Evolutionary conservation across 2,797 vertebrate genomes (phyloP), one percentile per base, ranked within the genome.

Genomic region (Takifugu ocellatus): DNA sequence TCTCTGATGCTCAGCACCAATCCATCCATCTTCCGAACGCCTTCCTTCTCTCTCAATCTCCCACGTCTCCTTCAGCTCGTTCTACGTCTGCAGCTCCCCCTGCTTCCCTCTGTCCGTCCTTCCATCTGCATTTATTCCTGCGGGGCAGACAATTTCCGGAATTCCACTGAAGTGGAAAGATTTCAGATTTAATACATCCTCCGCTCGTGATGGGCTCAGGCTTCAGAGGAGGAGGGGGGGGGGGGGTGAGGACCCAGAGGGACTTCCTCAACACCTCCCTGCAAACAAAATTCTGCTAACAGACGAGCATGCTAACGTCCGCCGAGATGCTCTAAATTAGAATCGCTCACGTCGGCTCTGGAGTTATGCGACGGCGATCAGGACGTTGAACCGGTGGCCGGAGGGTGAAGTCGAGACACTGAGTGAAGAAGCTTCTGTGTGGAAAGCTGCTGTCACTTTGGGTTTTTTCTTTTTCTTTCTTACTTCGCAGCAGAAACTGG

Each of bases 151-250:
- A 81, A 85, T 88, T 88, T 87, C 77, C 81, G 82, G 79, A 84
- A 85, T 88, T 74, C 63, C 75, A 78, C 70, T 76, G 79, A 85
- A 87, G 87, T 86, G 87, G 85, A 89, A 88, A 88, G 72, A 85
- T 83, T 87, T 89, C 75, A 78, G 74, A 79, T 88, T 87, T 87
- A 85, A 86, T 86, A 81, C 68, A 74, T 71, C 74, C 72, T 78
- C 75, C 51, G 42, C 69, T 70, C 51, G 25, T 75, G 76, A 87
- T 81, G 68, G 77, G 57, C 60, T 56, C 61, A 60, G 59, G 81
- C 77, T 66, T 84, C 74, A 78, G 74, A 76, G 61, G 68, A 54
- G 61, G 42, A n/a, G 43, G 49, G 56, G 8, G 44, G 44, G 44
- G 44, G 10, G n/a, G 17, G 44, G 44, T 5, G 43, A 44, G 16